Evolutionary conservation across 2,113 vertebrate species (phyloP), one percentile per base, ranked within the genome.

Genomic region (Condylura cristata): DNA sequence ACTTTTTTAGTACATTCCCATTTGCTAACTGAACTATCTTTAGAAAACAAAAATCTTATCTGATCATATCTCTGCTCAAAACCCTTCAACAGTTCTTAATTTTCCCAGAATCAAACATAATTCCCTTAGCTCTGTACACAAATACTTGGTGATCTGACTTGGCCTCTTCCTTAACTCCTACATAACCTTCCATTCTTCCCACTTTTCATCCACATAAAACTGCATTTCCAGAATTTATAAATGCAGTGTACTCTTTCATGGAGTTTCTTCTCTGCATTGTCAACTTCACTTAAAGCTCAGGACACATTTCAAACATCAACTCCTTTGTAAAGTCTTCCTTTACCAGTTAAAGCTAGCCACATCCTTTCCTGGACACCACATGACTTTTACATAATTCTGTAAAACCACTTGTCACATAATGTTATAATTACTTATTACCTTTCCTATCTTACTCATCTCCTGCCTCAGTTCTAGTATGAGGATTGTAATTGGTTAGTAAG

Each of bases 31-130:
- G 51, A 96, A 60, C 18, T 51, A 51, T 46, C 24, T 90, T 86
- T 82, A 90, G 76, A 51, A 90, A 87, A 79, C 28, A 95, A 6
- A 72, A 24, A 70, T 82, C 17, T 76, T 56, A 63, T 88, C 63
- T 39, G 70, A 75, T 65, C 26, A 7, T 44, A 24, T 37, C 11
- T 17, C 4, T 78, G 18, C 22, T 86, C 39, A 83, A 76, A 41
- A 76, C 1, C 12, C 28, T 84, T 91, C 32, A 32, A 26, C n/a
- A 44, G 76, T 10, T 92, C 56, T 90, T 66, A 26, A 13, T 79
- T 91, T 90, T 63, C 39, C 44, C 80, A 79, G 18, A 58, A 81
- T 56, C 37, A 93, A 89, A 30, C 1, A 3, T 76, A 90, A 66
- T 5, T 3, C 24, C 11, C 22, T 79, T 63, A 61, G 24, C 44